Evolutionary conservation across 2,797 vertebrate species (phyloP).

Genomic region (Sebastes nivosus): DNA sequence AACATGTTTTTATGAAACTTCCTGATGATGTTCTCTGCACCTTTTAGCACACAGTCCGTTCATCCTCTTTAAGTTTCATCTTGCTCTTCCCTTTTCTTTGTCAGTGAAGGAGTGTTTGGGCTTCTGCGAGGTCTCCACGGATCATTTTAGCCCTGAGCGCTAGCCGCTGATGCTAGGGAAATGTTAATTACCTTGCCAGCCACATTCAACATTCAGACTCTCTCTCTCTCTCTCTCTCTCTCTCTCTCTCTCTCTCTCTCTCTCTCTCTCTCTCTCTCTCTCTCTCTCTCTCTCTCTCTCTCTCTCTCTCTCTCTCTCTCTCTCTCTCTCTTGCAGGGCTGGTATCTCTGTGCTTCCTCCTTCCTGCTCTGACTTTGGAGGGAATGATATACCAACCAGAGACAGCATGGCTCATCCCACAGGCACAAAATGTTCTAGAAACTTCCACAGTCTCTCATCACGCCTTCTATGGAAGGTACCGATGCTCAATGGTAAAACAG

Average conservation of each 20-base stretch:
- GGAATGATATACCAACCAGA: conserved; percentile 6
- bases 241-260: background rate
- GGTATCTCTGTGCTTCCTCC: conserved; percentile 9
- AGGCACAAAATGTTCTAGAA: conserved; percentile 39
- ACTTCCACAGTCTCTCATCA: background rate
- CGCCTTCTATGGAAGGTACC: background rate
- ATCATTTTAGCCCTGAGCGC: conserved; percentile 58
- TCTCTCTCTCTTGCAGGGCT: background rate
- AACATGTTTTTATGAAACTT: background rate
- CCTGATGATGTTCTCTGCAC: background rate
- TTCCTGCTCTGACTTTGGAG: conserved; percentile 20
- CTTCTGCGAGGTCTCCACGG: conserved; percentile 39
- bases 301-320: background rate
- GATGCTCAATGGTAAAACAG: background rate
- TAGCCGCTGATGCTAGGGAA: conserved; percentile 54
- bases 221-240: background rate
- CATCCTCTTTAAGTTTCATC: background rate
- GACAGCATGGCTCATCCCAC: conserved; percentile 24
- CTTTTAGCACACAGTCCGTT: too few species aligned
- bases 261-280: background rate
- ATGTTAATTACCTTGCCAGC: conserved; percentile 67
- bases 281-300: background rate
- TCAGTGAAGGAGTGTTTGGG: conserved; percentile 30
- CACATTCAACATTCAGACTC: conserved; percentile 34
- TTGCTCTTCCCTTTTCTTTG: background rate